phyloP scores from a whole-genome alignment of 2,888 invertebrate genomes.

The Ophonus ardosiacus region DNA sequence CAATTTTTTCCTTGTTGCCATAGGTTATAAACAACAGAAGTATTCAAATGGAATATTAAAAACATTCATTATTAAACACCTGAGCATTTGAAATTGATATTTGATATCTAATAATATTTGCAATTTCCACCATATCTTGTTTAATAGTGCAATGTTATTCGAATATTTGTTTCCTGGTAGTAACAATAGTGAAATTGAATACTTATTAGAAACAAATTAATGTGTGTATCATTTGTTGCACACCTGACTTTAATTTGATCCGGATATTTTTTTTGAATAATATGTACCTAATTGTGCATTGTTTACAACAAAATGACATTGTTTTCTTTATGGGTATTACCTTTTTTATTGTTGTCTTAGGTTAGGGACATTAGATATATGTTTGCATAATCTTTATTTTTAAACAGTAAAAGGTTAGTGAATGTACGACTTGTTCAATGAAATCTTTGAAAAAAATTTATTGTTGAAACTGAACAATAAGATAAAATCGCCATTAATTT shows the following conservation, averaged over 20 bases:
- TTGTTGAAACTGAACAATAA: too few relatives aligned
- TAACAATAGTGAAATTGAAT: neutral
- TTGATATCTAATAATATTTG: neutral
- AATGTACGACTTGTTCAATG: too few relatives aligned
- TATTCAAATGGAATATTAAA: too few relatives aligned
- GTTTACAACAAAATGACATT: neutral
- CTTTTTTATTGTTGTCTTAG: neutral
- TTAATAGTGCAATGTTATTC: too few relatives aligned
- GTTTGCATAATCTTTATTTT: too few relatives aligned
- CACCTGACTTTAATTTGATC: neutral
- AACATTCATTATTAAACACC: neutral
- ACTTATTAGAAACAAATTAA: neutral
- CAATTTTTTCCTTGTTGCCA: neutral
- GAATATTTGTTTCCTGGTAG: neutral
- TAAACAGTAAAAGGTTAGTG: too few relatives aligned
- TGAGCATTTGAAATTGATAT: neutral
- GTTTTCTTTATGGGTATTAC: neutral
- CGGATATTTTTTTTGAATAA: too few relatives aligned
- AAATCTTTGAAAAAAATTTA: too few relatives aligned
- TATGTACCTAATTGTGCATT: too few relatives aligned
- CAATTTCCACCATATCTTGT: neutral
- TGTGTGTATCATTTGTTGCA: neutral
- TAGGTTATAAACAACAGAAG: neutral
- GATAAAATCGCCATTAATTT: too few relatives aligned
- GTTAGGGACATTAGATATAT: neutral